These are phyloP conservation scores for Epinotia bilunana DNA, from an alignment of 2,888 invertebrate genomes.

Conservation along the genomic window DNA sequence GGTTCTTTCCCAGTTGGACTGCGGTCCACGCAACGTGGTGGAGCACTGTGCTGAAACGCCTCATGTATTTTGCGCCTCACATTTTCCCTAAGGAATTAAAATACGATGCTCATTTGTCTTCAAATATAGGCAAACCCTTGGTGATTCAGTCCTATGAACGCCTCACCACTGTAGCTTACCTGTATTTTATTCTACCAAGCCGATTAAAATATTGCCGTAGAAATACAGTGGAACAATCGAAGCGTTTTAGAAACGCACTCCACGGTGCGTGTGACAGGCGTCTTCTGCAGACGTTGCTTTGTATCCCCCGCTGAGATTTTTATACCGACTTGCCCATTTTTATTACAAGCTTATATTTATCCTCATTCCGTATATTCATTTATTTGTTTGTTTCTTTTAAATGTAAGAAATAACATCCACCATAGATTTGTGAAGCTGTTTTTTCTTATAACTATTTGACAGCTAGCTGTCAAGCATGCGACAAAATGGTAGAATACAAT, in stretches of 20 bases:
- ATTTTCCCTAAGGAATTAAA: too few species aligned
- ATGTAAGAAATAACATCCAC: neutral
- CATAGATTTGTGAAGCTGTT: neutral
- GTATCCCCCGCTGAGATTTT: slow-evolving; percentile 33
- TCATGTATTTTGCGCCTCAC: too few species aligned
- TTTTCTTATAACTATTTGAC: too few species aligned
- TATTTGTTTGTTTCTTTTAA: neutral
- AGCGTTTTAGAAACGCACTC: slow-evolving; percentile 19
- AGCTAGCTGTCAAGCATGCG: too few species aligned
- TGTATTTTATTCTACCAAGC: neutral
- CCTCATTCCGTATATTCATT: neutral
- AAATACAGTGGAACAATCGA: slow-evolving; percentile 18
- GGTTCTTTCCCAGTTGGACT: too few species aligned
- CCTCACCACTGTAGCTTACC: neutral
- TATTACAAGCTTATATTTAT: slow-evolving; percentile 1
- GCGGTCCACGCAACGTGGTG: too few species aligned
- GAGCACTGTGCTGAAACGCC: too few species aligned
- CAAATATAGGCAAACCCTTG: too few species aligned
- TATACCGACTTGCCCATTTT: slow-evolving; percentile 21
- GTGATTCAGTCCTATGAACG: too few species aligned
- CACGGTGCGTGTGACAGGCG: slow-evolving; percentile 33
- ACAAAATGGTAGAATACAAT: too few species aligned
- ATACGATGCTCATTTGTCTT: too few species aligned
- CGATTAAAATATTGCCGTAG: neutral
- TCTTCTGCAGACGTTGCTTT: slow-evolving; percentile 26